Evolutionary conservation across 2,888 invertebrate species (phyloP).

Genomic region (Muscina levida): DNA sequence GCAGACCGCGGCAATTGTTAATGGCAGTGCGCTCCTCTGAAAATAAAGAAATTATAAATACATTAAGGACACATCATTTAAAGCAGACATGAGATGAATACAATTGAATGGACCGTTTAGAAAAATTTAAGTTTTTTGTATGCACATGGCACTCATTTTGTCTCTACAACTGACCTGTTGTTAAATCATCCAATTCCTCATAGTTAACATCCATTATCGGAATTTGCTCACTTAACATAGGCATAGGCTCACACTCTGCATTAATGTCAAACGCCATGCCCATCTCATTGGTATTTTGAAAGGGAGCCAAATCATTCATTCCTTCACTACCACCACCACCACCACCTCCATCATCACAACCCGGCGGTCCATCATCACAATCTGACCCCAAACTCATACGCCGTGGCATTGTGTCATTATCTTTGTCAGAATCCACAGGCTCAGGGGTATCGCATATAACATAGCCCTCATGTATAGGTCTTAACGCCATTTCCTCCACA

Average conservation of each 20-base stretch:
- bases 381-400: constrained; percentile 50
- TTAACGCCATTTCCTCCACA: constrained; percentile 70
- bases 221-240: constrained; percentile 76
- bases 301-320: constrained; percentile 78
- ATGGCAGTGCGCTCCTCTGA: constrained; percentile 76
- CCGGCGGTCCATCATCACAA: constrained; percentile 45
- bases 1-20: constrained; percentile 76
- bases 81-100: too few relatives aligned
- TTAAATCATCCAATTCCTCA: constrained; percentile 78
- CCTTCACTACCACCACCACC: constrained; percentile 72
- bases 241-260: constrained; percentile 83
- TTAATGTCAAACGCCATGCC: constrained; percentile 84
- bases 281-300: constrained; percentile 81
- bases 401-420: constrained; percentile 48
- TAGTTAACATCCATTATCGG: constrained; percentile 79
- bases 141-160: too few relatives aligned
- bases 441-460: constrained; percentile 76
- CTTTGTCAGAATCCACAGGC: constrained; percentile 70
- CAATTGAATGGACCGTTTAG: not conserved
- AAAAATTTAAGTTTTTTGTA: not conserved
- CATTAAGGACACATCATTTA: too few relatives aligned
- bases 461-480: constrained; percentile 76
- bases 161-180: constrained; percentile 67
- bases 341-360: constrained; percentile 28
- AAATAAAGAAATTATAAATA: not conserved